Evolutionary conservation across 92 coral and sea anemone genomes (phyloP).

Genomic region (Epizoanthus rinbou): DNA sequence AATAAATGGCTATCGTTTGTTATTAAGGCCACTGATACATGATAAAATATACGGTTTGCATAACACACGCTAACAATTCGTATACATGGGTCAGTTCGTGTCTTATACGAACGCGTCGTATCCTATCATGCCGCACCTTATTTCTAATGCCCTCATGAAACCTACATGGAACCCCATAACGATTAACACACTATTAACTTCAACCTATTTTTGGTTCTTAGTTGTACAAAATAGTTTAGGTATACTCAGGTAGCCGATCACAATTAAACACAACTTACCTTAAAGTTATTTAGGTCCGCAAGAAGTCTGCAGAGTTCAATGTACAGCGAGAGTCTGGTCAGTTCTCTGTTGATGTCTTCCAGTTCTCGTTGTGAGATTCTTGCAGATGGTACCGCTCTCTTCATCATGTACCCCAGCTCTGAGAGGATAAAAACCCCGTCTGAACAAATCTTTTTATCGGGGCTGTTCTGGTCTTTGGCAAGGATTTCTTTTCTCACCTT

Average conservation of each 20-base stretch:
- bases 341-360: conserved; percentile 66
- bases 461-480: not conserved
- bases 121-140: no score
- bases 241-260: not conserved
- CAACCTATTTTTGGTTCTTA: no score
- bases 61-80: no score
- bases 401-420: conserved; percentile 47
- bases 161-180: no score
- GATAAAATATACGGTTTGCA: no score
- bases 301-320: conserved; percentile 58
- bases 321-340: conserved; percentile 71
- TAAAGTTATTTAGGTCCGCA: conserved; percentile 38
- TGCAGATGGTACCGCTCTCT: conserved; percentile 34
- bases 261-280: not conserved
- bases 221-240: no score
- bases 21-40: no score
- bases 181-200: not conserved
- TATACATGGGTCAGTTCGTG: no score
- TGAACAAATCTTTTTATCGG: conserved; percentile 6
- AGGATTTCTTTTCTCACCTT: conserved; percentile 13
- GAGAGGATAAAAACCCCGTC: conserved; percentile 27
- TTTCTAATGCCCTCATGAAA: no score
- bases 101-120: no score
- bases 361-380: conserved; percentile 51
- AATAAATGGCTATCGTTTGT: no score